phyloP scores from a whole-genome alignment of 1,140 invertebrate genomes.

The Saccostrea glomerata region DNA sequence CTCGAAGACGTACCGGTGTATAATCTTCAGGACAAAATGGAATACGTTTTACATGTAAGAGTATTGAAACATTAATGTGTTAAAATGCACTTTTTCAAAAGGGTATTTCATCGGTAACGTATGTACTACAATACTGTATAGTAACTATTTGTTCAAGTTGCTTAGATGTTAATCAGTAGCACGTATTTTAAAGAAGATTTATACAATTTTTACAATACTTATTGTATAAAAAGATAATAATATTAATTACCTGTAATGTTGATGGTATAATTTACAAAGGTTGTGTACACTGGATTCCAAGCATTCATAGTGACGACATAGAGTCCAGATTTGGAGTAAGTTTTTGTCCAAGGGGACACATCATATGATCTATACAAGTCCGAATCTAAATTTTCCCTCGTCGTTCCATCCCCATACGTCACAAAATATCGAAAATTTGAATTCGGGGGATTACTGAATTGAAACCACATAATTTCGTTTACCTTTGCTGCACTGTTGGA shows the following conservation, averaged over 20 bases:
- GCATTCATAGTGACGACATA: constrained; percentile 40
- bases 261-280: constrained; percentile 9
- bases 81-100: too few species aligned
- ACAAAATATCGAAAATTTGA: constrained; percentile 48
- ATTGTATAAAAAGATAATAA: background rate
- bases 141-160: too few species aligned
- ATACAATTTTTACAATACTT: background rate
- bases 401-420: constrained; percentile 36
- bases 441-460: constrained; percentile 43
- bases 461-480: constrained; percentile 35
- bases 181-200: background rate
- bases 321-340: constrained; percentile 2
- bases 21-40: background rate
- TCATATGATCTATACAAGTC: constrained; percentile 18
- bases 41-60: background rate
- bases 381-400: background rate
- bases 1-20: background rate
- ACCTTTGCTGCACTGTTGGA: constrained; percentile 35
- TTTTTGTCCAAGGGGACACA: constrained; percentile 5
- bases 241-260: constrained; percentile 38
- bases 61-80: too few species aligned
- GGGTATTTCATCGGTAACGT: too few species aligned
- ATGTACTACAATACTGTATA: too few species aligned
- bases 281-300: constrained; percentile 43
- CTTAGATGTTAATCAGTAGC: too few species aligned